phyloP scores from a whole-genome alignment of 2,797 vertebrate species.

The Erethizon dorsatum region DNA sequence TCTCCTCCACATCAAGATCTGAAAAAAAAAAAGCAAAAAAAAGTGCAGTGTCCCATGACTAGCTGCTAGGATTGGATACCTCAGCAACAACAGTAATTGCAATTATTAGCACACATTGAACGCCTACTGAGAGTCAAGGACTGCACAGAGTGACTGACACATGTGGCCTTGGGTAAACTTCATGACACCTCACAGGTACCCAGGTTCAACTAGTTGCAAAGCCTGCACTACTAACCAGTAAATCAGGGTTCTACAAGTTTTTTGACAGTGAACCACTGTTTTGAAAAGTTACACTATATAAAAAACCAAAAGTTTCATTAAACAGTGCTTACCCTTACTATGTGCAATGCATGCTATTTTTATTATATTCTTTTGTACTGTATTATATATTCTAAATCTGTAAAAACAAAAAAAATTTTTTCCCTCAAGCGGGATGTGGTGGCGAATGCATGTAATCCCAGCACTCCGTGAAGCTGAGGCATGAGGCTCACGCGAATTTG shows the following conservation, averaged over 20 bases:
- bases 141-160: background rate
- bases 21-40: conserved; percentile 33
- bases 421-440: background rate
- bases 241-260: conserved; percentile 4
- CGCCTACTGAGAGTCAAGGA: background rate
- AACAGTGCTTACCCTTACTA: background rate
- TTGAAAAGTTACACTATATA: background rate
- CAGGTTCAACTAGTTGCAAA: background rate
- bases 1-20: conserved; percentile 78
- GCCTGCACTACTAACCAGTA: conserved; percentile 2
- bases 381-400: conserved; percentile 6
- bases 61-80: background rate
- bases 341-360: background rate
- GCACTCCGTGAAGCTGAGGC: background rate
- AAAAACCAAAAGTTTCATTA: conserved; percentile 41
- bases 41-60: background rate
- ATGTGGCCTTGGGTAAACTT: background rate
- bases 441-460: background rate
- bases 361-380: background rate
- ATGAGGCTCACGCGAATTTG: background rate
- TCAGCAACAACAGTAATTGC: background rate
- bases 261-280: background rate
- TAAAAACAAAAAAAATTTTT: background rate
- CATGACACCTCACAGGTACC: background rate
- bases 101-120: background rate